These are phyloP conservation scores for Drosophila merina DNA, from an alignment of 2,888 invertebrate species.

Conservation along the genomic window DNA sequence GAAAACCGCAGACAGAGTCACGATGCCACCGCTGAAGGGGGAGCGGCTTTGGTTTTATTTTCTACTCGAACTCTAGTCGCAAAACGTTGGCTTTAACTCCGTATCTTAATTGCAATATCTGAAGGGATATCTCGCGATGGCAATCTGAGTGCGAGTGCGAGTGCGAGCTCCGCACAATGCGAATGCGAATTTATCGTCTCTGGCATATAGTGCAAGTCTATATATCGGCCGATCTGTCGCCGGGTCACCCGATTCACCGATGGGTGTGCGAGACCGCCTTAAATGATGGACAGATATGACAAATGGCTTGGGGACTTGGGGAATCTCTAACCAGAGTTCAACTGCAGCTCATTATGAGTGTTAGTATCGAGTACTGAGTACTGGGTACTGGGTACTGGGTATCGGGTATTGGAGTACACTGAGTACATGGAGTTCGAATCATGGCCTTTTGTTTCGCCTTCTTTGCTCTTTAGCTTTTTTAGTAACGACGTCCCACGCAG, in stretches of 20 bases:
- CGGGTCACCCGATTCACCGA: not conserved
- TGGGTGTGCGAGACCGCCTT: not conserved
- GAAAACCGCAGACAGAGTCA: conserved; percentile 17
- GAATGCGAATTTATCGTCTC: conserved; percentile 57
- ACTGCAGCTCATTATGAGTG: conserved; percentile 17
- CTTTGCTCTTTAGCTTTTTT: conserved; percentile 69
- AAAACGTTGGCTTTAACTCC: conserved; percentile 28
- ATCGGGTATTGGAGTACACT: conserved; percentile 8
- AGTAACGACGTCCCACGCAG: conserved; percentile 68
- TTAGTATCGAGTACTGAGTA: not conserved
- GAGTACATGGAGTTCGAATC: conserved; percentile 17
- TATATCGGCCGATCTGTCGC: conserved; percentile 15
- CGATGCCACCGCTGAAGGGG: conserved; percentile 20
- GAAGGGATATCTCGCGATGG: conserved; percentile 66
- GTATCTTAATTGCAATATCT: conserved; percentile 77
- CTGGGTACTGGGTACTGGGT: not conserved
- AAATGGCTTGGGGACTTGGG: conserved; percentile 5
- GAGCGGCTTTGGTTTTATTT: conserved; percentile 16
- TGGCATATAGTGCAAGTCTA: not conserved
- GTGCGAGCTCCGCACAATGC: conserved; percentile 61
- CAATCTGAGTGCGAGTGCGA: conserved; percentile 61
- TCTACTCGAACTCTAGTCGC: conserved; percentile 9
- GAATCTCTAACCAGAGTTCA: not conserved
- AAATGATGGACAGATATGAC: conserved; percentile 30
- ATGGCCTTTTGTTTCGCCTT: conserved; percentile 63